Percentiles rank a stretch among this genome's conserved stretches.
Evolutionary conservation across 2,888 invertebrate genomes (phyloP).

Genomic region (Hemithea aestivaria): DNA sequence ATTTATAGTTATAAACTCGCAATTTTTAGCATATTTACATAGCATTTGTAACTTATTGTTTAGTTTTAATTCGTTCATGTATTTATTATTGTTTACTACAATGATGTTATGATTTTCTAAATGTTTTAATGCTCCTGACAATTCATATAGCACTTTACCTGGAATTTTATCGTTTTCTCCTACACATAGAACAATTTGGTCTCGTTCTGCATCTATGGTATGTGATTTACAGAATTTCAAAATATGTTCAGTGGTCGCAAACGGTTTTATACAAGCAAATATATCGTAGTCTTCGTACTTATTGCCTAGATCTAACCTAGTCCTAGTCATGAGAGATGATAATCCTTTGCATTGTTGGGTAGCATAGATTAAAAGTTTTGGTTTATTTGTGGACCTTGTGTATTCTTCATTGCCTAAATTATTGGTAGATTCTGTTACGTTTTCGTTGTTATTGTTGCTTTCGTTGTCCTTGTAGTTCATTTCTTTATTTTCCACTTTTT

Average conservation of each 20-base stretch:
- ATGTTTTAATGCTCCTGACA: conserved; percentile 1
- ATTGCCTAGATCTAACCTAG: too few relatives aligned
- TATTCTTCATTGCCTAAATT: too few relatives aligned
- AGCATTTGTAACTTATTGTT: not conserved
- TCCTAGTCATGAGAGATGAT: too few relatives aligned
- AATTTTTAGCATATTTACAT: conserved; percentile 1
- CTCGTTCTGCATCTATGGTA: not conserved
- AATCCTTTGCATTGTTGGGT: too few relatives aligned
- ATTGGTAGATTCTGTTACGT: too few relatives aligned
- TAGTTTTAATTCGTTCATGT: not conserved
- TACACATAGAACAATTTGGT: conserved; percentile 4
- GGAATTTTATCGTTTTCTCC: conserved; percentile 6
- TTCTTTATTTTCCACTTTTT: too few relatives aligned
- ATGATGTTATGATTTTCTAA: conserved; percentile 4
- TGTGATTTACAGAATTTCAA: not conserved
- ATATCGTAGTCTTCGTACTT: too few relatives aligned
- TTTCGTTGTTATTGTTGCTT: too few relatives aligned
- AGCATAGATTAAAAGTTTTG: too few relatives aligned
- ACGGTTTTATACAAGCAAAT: too few relatives aligned
- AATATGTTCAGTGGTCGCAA: not conserved
- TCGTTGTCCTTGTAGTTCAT: too few relatives aligned
- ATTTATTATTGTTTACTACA: conserved; percentile 6
- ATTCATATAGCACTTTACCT: conserved; percentile 1
- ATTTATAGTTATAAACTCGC: not conserved
- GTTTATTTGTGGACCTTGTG: too few relatives aligned